Base-by-base conservation (phyloP, 1,140 invertebrate species). In the Neodiprion fabricii region DNA sequence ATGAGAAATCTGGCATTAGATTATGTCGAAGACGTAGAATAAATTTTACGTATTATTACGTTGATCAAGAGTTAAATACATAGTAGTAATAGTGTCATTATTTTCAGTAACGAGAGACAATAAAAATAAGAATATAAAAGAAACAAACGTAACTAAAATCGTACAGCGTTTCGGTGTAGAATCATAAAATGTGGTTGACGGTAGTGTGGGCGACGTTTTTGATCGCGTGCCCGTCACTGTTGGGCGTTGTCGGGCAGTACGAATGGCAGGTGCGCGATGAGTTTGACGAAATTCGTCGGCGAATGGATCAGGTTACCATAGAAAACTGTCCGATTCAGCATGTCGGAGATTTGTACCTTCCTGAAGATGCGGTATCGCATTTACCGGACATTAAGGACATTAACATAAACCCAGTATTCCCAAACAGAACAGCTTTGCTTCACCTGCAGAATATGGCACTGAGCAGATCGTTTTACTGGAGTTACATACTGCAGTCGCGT, bases 381-480 rank as follows among this genome's bases (percentile, higher is more conserved):
- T 89, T 96, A 69, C 98, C 98, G 0, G 96, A 97, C 80, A 96
- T 98, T 75, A 98, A 99, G 86, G 96, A 97, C 83, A 92, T 99
- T 67, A 96, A 98, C 80, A 96, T 98, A 23, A 97, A 98, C 88
- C 97, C 97, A 2, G 93, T 99, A 8, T 98, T 98, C 82, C 96
- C 97, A 0, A 99, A 99, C 87, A 91, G 98, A 77, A 98, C 97
- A 0, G 95, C 95, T 12, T 85, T 99, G 74, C 87, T 99, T 14
- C 97, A 99, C 89, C 89, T 99, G 72, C 97, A 99, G 85, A 99
- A 99, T 85, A 95, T 99, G 92, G 98, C 97, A 14, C 88, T 99
- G 80, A 98, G 94, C 84, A 89, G 97, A 78, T 96, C 96, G 0
- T 99, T 98, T 86, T 99, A 96, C 85, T 99, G 96, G 94, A 97